Evolutionary conservation across 2,113 vertebrate species (phyloP), one percentile per base, ranked within the genome.

Genomic region (Ophiodon elongatus): DNA sequence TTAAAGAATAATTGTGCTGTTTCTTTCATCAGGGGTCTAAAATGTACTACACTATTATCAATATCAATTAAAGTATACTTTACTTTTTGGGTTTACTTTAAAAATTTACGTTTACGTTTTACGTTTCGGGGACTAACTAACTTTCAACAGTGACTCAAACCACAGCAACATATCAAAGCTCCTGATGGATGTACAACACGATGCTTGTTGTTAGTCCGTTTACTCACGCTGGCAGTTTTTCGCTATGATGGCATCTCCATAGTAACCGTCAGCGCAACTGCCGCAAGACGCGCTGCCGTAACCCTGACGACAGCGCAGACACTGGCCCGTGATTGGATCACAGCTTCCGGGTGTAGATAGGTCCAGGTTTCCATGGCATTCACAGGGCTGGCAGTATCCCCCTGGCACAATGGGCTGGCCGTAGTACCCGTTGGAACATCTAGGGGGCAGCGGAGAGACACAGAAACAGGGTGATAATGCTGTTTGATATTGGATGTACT

Each of bases 171-270:
- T 6, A 27, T 45, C 13, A 59, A 25, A 29, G 11, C 50, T 6
- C 10, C 35, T 11, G 35, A 17, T 10, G 2, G 17, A n/a, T 52
- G 27, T 59, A 2, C 25, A 2, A 29, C 56, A 7, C 5, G 2
- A 27, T 21, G n/a, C 33, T 35, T 39, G 19, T 25, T 7, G 6
- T 56, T 8, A 5, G 13, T 56, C 0, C 7, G 17, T 41, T 33
- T 64, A 98, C 97, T 99, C 94, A 99, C 98, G 86, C 72, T 96
- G 96, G 95, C 98, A 99, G 93, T 96, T 97, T 82, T 94, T 98
- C 72, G 95, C 95, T 72, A 84, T 83, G 86, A 98, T 79, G 54
- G 98, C 98, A 17, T 99, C 96, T 23, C 98, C 98, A 74, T 97
- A 99, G 95, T 96, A 99, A 88, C 98, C 96, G 9, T 97, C 96